Evolutionary conservation across 2,113 vertebrate genomes (phyloP).

Genomic region (Cheirogaleus medius): DNA sequence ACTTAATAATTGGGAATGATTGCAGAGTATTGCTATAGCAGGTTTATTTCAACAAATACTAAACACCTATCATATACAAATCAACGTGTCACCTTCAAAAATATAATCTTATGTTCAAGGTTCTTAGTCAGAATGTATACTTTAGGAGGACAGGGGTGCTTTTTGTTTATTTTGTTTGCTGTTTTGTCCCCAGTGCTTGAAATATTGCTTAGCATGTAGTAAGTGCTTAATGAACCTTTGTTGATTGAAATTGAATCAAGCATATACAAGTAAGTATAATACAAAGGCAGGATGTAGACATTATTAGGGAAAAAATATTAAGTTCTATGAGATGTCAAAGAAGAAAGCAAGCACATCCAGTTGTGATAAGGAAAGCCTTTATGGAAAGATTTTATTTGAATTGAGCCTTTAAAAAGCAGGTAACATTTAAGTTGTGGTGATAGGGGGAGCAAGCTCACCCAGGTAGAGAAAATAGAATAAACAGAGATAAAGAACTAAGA

Average conservation of each 20-base stretch:
- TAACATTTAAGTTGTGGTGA: not conserved
- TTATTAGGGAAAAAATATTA: not conserved
- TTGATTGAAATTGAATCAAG: conserved; percentile 10
- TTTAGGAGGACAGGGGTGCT: not conserved
- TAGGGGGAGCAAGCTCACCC: not conserved
- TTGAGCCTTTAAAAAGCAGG: not conserved
- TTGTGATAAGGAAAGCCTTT: not conserved
- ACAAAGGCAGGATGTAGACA: conserved; percentile 4
- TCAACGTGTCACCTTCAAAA: not conserved
- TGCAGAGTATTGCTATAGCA: not conserved
- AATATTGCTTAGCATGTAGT: not conserved
- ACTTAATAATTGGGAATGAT: not conserved
- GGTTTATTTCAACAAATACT: conserved; percentile 30
- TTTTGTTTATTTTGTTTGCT: conserved; percentile 11
- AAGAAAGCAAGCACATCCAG: not conserved
- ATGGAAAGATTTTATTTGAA: not conserved
- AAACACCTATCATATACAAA: not conserved
- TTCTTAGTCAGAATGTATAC: not conserved
- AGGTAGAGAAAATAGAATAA: not conserved
- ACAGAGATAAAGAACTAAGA: not conserved
- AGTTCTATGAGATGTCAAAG: not conserved
- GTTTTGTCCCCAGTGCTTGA: not conserved
- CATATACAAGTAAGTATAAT: not conserved
- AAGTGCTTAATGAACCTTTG: conserved; percentile 9
- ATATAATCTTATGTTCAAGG: not conserved